phyloP scores from a whole-genome alignment of 1,140 invertebrate genomes.

The Hylyphantes graminicola region DNA sequence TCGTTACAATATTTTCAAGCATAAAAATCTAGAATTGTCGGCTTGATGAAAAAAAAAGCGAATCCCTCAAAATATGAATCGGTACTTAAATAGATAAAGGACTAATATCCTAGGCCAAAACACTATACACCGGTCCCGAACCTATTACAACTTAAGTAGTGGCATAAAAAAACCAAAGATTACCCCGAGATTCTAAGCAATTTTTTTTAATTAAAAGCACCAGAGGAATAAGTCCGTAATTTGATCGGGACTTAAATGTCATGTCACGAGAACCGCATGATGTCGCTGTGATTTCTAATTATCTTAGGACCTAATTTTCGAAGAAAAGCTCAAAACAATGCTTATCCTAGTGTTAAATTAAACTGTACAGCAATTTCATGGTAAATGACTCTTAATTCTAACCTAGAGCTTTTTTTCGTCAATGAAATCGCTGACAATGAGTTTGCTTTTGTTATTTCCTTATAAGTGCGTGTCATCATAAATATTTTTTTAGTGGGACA shows the following conservation, averaged over 20 bases:
- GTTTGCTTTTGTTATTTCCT: neutral
- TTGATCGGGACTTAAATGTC: conserved; percentile 30
- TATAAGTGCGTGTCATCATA: neutral
- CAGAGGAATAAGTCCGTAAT: neutral
- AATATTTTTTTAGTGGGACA: too few relatives aligned
- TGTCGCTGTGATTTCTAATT: conserved; percentile 28
- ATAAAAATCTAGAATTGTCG: too few relatives aligned
- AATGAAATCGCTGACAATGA: conserved; percentile 1
- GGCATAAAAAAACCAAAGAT: too few relatives aligned
- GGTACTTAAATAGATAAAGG: too few relatives aligned
- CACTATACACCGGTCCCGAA: too few relatives aligned
- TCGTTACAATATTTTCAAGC: too few relatives aligned
- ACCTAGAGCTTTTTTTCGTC: conserved; percentile 8
- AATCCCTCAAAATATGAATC: too few relatives aligned
- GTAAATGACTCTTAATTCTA: conserved; percentile 53
- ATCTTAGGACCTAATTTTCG: conserved; percentile 39
- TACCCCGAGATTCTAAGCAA: too few relatives aligned
- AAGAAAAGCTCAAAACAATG: conserved; percentile 13
- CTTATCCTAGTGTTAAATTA: conserved; percentile 54
- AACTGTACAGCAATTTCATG: conserved; percentile 51
- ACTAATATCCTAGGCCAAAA: too few relatives aligned
- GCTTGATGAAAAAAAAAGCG: too few relatives aligned
- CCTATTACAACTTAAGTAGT: too few relatives aligned
- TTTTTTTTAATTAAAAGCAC: conserved; percentile 18
- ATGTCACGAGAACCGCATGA: neutral